Conservation (phyloP, 2,113 vertebrate species). For the Athene cunicularia region DNA sequence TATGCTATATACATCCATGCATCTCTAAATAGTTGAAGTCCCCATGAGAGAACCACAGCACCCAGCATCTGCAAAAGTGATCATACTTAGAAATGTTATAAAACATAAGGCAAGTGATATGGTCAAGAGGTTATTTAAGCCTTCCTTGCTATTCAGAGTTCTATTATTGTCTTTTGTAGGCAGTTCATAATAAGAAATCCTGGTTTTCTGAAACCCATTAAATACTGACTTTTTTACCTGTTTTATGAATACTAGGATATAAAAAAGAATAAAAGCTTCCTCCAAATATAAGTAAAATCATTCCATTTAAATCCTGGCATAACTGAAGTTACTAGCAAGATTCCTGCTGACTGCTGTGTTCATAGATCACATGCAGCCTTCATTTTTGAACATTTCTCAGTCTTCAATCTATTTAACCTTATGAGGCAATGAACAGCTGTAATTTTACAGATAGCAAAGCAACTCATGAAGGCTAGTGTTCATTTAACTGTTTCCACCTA, state of each 20-base stretch:
- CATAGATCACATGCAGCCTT: background rate
- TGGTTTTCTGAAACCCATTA: slow-evolving; percentile 2
- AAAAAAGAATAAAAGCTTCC: background rate
- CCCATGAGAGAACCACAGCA: background rate
- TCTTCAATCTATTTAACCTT: background rate
- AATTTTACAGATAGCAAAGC: background rate
- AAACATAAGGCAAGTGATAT: background rate
- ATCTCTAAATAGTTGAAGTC: background rate
- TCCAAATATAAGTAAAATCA: background rate
- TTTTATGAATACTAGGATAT: background rate
- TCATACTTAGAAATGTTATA: slow-evolving; percentile 36
- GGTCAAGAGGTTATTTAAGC: slow-evolving; percentile 7
- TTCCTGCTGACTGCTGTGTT: background rate
- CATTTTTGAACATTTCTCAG: background rate
- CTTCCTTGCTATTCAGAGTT: background rate
- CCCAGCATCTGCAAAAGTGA: slow-evolving; percentile 44
- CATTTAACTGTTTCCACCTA: background rate
- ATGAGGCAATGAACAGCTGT: background rate
- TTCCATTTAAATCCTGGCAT: background rate
- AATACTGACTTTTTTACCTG: background rate
- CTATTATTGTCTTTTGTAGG: background rate
- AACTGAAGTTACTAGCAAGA: background rate
- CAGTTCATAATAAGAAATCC: background rate
- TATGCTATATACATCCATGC: background rate
- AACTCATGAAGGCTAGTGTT: background rate